These are phyloP conservation scores for Drosophila sordidula DNA, from an alignment of 2,888 invertebrate genomes.

Conservation along the genomic window DNA sequence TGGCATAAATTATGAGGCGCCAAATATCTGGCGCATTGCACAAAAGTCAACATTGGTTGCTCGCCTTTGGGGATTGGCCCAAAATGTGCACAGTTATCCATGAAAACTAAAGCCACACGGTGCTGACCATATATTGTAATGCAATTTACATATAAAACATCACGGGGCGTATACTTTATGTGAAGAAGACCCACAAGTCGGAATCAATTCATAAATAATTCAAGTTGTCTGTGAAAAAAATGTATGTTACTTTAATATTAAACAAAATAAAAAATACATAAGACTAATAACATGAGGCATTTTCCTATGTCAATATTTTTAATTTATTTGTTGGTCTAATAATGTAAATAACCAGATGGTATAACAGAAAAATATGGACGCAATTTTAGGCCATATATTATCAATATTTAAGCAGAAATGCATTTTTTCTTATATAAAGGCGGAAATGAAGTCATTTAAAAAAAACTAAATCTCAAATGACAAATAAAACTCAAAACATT, in stretches of 20 bases:
- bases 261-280: conserved; percentile 9
- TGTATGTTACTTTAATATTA: conserved; percentile 8
- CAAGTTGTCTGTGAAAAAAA: not conserved
- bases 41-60: conserved; percentile 44
- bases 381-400: too few relatives aligned
- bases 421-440: too few relatives aligned
- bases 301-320: too few relatives aligned
- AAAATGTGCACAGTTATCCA: conserved; percentile 56
- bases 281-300: not conserved
- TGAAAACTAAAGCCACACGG: conserved; percentile 56
- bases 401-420: too few relatives aligned
- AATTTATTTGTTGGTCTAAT: too few relatives aligned
- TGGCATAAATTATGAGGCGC: conserved; percentile 48
- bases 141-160: not conserved
- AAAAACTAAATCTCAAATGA: too few relatives aligned
- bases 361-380: too few relatives aligned
- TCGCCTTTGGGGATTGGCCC: conserved; percentile 11
- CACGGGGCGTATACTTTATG: conserved; percentile 23
- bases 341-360: too few relatives aligned
- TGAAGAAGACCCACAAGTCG: not conserved
- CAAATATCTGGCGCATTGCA: conserved; percentile 51
- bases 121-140: conserved; percentile 22
- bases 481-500: too few relatives aligned
- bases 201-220: conserved; percentile 10
- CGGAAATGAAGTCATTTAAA: too few relatives aligned